Percentiles rank a stretch among this genome's conserved stretches.
phyloP scores from a whole-genome alignment of 2,113 vertebrate genomes.

The Anolis sagrei region DNA sequence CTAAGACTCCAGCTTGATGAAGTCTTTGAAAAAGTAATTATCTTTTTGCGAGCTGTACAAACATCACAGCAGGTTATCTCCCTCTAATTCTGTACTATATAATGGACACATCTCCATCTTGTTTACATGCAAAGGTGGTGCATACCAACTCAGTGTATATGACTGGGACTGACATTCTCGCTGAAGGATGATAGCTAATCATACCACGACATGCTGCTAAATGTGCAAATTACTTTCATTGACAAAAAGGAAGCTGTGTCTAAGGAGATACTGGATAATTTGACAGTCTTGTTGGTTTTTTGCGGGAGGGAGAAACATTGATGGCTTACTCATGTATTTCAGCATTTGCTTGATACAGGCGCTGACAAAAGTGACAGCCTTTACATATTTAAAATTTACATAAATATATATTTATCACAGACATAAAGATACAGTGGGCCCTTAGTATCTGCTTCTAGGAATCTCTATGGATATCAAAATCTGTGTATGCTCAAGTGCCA shows the following conservation, averaged over 20 bases:
- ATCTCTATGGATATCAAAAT: too few relatives aligned
- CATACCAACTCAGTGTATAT: not conserved
- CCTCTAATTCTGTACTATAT: not conserved
- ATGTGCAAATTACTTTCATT: not conserved
- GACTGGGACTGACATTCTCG: not conserved
- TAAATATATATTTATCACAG: not conserved
- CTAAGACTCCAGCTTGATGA: fast-evolving
- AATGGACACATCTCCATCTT: not conserved
- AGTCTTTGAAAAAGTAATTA: fast-evolving
- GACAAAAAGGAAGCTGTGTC: not conserved
- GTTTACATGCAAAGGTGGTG: not conserved
- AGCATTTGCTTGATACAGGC: not conserved
- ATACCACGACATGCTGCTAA: not conserved
- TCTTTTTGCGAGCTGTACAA: fast-evolving
- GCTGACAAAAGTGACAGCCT: not conserved
- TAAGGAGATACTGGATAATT: conserved; percentile 6
- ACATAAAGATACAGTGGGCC: not conserved
- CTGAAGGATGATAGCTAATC: conserved; percentile 15
- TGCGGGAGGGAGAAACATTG: not conserved
- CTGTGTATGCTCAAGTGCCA: too few relatives aligned
- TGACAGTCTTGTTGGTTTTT: not conserved
- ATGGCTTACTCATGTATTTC: too few relatives aligned
- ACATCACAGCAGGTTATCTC: fast-evolving
- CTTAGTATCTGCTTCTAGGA: too few relatives aligned
- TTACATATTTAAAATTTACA: not conserved